A percentile compares a stretch with the other conserved stretches of the same genome.
These are phyloP conservation scores for Pseudomyrmex flavicornis DNA, from an alignment of 1,140 invertebrate species.

Conservation along the genomic window DNA sequence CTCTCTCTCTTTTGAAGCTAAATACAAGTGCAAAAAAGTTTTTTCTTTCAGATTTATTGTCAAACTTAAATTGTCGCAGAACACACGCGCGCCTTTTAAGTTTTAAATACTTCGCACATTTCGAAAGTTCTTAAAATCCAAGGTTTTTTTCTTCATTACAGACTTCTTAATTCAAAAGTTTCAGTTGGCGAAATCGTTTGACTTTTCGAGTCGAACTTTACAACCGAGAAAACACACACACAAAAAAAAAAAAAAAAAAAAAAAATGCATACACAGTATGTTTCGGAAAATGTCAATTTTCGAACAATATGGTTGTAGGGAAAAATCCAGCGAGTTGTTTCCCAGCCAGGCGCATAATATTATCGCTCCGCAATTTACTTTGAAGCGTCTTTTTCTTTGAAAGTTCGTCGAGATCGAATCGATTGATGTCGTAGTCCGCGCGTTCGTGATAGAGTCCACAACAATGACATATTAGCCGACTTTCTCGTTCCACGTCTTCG, in stretches of 20 bases:
- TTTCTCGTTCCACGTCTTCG: not conserved
- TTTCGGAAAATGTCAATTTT: not conserved
- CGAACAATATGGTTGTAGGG: not conserved
- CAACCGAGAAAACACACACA: not conserved
- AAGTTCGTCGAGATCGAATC: conserved; percentile 27
- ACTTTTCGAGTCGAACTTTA: conserved; percentile 20
- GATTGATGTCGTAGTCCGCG: conserved; percentile 45
- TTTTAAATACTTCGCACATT: too few relatives aligned
- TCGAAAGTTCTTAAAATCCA: too few relatives aligned
- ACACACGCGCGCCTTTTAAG: too few relatives aligned
- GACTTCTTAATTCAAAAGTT: too few relatives aligned
- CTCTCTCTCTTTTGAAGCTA: too few relatives aligned
- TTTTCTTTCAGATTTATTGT: too few relatives aligned
- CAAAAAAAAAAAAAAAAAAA: not conserved
- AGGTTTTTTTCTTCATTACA: too few relatives aligned
- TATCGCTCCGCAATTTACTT: not conserved
- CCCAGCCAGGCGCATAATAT: not conserved
- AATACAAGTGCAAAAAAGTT: too few relatives aligned
- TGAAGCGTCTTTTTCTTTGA: too few relatives aligned
- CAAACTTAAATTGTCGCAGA: too few relatives aligned
- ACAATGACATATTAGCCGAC: conserved; percentile 58
- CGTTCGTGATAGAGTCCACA: conserved; percentile 29
- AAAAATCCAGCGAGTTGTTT: not conserved
- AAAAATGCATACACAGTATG: conserved; percentile 2
- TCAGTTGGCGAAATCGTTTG: too few relatives aligned